phyloP scores from a whole-genome alignment of 1,140 invertebrate species.

The Ephestia elutella region DNA sequence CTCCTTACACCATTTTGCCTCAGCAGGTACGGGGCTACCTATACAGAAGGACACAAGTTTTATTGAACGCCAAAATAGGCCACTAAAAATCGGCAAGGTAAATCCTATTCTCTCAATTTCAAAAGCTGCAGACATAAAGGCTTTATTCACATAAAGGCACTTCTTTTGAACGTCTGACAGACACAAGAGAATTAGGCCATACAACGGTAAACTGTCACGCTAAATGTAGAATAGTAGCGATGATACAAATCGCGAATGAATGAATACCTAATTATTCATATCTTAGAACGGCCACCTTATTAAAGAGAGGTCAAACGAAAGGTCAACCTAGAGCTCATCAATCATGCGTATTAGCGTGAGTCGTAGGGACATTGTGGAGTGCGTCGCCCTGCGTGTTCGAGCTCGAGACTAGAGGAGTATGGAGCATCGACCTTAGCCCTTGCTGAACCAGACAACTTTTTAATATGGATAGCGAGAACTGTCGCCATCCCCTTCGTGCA shows the following conservation, averaged over 20 bases:
- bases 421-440: constrained; percentile 60
- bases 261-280: not conserved
- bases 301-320: not conserved
- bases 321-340: constrained; percentile 20
- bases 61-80: not conserved
- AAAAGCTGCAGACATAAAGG: too few species aligned
- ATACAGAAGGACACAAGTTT: not conserved
- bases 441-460: constrained; percentile 42
- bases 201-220: not conserved
- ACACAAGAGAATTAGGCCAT: not conserved
- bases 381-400: constrained; percentile 51
- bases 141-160: too few species aligned
- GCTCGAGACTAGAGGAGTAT: constrained; percentile 35
- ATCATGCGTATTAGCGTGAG: constrained; percentile 26
- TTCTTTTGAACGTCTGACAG: not conserved
- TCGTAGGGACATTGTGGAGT: constrained; percentile 33
- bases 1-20: constrained; percentile 28
- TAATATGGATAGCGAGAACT: constrained; percentile 29
- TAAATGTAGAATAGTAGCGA: not conserved
- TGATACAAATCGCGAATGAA: not conserved
- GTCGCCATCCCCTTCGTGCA: constrained; percentile 10
- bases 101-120: too few species aligned
- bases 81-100: not conserved
- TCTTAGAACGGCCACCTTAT: not conserved
- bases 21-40: constrained; percentile 2